Conservation (phyloP, 2,888 invertebrate species). For the Epistrophella euchroma region DNA sequence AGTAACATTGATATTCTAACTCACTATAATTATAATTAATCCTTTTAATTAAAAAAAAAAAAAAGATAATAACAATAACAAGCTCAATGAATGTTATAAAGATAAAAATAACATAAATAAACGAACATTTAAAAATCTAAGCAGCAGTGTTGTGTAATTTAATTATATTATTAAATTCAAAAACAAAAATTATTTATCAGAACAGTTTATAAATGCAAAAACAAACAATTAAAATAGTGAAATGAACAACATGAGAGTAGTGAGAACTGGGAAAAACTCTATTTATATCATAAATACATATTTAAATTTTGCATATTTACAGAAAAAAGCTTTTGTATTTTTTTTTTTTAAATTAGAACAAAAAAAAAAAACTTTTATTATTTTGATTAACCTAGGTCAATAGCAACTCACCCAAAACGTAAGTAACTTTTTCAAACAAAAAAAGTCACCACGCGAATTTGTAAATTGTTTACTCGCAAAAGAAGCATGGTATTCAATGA, state of each 20-base stretch:
- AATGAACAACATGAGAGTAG: constrained; percentile 34
- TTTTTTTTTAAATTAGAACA: constrained; percentile 6
- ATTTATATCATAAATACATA: constrained; percentile 19
- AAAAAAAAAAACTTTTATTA: constrained; percentile 12
- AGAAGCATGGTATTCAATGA: constrained; percentile 62
- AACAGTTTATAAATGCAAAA: constrained; percentile 44
- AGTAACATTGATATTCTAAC: not conserved
- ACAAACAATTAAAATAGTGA: constrained; percentile 49
- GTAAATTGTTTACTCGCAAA: constrained; percentile 68
- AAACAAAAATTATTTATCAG: constrained; percentile 14
- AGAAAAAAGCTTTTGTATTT: constrained; percentile 23
- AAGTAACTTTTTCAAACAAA: constrained; percentile 60
- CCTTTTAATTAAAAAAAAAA: not conserved
- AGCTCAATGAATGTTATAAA: not conserved
- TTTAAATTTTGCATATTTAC: constrained; percentile 56
- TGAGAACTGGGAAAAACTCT: constrained; percentile 32
- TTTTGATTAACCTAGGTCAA: constrained; percentile 47
- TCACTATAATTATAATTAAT: not conserved
- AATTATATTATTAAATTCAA: constrained; percentile 26
- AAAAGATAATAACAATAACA: not conserved
- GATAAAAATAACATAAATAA: constrained; percentile 4
- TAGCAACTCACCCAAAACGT: constrained; percentile 67
- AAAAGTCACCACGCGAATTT: constrained; percentile 60
- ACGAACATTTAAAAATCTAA: constrained; percentile 27
- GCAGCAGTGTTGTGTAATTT: constrained; percentile 49